These are phyloP conservation scores for Caenorhabditis japonica DNA, from an alignment of 2,888 invertebrate genomes.

Conservation along the genomic window DNA sequence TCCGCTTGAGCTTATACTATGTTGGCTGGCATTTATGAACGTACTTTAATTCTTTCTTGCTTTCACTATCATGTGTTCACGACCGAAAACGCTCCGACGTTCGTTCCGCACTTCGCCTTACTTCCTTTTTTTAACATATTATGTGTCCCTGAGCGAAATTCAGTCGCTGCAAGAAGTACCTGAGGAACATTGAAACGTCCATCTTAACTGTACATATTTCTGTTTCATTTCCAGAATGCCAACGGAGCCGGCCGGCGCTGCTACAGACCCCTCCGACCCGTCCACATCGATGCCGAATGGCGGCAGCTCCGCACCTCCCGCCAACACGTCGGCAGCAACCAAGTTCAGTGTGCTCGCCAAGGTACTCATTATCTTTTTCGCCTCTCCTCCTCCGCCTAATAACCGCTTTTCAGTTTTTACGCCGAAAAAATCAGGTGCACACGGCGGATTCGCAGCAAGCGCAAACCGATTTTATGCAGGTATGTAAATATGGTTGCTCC, in stretches of 20 bases:
- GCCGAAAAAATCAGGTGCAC: conserved; percentile 43
- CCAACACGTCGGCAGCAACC: conserved; percentile 15
- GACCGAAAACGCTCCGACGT: no score
- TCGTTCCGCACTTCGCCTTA: no score
- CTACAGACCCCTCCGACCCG: conserved; percentile 6
- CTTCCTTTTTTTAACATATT: no score
- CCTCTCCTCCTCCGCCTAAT: not conserved
- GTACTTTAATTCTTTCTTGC: no score
- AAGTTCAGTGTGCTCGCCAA: conserved; percentile 22
- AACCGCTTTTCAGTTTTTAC: conserved; percentile 20
- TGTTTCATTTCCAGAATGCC: conserved; percentile 34
- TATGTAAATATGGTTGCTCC: not conserved
- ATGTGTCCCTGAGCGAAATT: no score
- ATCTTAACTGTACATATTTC: no score
- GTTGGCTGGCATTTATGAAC: no score
- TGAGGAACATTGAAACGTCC: no score
- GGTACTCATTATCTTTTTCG: conserved; percentile 19
- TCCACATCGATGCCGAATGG: conserved; percentile 4
- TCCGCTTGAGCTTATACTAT: no score
- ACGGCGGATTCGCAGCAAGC: conserved; percentile 3
- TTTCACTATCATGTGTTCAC: no score
- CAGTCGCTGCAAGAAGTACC: no score
- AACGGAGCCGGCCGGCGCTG: not conserved
- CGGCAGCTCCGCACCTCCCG: conserved; percentile 1
- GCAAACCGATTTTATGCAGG: conserved; percentile 51